phyloP scores from a whole-genome alignment of 2,113 vertebrate genomes.

The Nestor notabilis region DNA sequence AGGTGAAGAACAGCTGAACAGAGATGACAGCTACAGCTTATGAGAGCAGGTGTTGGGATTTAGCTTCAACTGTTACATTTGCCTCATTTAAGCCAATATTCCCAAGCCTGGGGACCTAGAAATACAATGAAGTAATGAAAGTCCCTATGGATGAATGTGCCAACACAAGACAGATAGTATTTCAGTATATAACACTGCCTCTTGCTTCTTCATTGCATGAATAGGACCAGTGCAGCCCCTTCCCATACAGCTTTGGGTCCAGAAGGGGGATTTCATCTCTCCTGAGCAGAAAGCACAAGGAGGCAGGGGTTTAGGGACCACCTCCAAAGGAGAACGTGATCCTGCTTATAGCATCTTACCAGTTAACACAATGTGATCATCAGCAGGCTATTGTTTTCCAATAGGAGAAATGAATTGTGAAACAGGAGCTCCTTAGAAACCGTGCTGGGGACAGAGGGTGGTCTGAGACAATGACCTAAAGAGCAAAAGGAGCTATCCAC shows the following conservation, averaged over 20 bases:
- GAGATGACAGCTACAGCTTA: slow-evolving; percentile 32
- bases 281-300: neutral
- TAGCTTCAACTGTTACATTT: slow-evolving; percentile 25
- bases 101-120: neutral
- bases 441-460: rapidly evolving
- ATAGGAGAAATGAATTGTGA: neutral
- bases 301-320: neutral
- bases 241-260: neutral
- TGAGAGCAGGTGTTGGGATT: slow-evolving; percentile 10
- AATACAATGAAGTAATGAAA: neutral
- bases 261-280: neutral
- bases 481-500: neutral
- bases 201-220: neutral
- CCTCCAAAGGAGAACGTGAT: neutral
- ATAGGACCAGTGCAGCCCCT: neutral
- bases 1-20: slow-evolving; percentile 24
- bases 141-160: neutral
- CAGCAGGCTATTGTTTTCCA: neutral
- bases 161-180: neutral
- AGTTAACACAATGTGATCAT: neutral
- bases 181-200: neutral
- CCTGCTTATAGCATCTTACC: neutral
- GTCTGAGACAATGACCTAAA: neutral
- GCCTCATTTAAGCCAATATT: slow-evolving; percentile 11
- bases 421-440: neutral